Evolutionary conservation across 2,797 vertebrate genomes (phyloP).

Genomic region (Erithacus rubecula): DNA sequence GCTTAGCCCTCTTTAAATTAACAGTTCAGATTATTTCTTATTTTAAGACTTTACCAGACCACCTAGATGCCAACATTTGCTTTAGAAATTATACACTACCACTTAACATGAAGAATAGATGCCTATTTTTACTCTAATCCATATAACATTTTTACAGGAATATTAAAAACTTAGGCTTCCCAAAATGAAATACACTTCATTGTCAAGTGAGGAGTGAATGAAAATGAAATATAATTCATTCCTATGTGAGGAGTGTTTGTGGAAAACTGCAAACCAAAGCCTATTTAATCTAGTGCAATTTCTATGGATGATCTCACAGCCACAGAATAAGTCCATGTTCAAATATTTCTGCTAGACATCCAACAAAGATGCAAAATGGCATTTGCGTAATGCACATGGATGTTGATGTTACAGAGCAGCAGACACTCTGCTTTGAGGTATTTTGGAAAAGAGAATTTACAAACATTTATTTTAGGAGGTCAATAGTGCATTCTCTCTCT

Average conservation of each 20-base stretch:
- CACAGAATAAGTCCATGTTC: slow-evolving; percentile 23
- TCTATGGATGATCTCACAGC: slow-evolving; percentile 57
- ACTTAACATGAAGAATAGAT: slow-evolving; percentile 48
- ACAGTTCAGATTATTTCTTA: slow-evolving; percentile 23
- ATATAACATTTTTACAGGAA: slow-evolving; percentile 41
- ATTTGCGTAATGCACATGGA: slow-evolving; percentile 39
- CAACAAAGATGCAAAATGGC: slow-evolving; percentile 15
- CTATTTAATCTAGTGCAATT: slow-evolving; percentile 40
- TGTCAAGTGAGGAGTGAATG: neutral
- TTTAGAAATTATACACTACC: slow-evolving; percentile 36
- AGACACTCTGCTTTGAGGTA: neutral
- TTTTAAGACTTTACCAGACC: slow-evolving; percentile 18
- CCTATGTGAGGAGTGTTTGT: neutral
- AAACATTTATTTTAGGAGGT: slow-evolving; percentile 74
- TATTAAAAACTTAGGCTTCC: slow-evolving; percentile 46
- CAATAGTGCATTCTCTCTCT: slow-evolving; percentile 35
- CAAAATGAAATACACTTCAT: slow-evolving; percentile 28
- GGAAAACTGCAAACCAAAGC: slow-evolving; percentile 3
- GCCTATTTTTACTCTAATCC: slow-evolving; percentile 24
- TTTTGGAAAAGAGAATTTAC: slow-evolving; percentile 64
- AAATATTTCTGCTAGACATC: slow-evolving; percentile 6
- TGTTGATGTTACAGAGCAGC: slow-evolving; percentile 55
- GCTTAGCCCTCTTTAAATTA: slow-evolving; percentile 48
- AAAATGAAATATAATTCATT: slow-evolving; percentile 37
- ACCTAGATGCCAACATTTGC: slow-evolving; percentile 32